Percentiles rank a stretch among this genome's conserved stretches.
Conservation (phyloP, 2,888 invertebrate species). For the Cyclophora punctaria region DNA sequence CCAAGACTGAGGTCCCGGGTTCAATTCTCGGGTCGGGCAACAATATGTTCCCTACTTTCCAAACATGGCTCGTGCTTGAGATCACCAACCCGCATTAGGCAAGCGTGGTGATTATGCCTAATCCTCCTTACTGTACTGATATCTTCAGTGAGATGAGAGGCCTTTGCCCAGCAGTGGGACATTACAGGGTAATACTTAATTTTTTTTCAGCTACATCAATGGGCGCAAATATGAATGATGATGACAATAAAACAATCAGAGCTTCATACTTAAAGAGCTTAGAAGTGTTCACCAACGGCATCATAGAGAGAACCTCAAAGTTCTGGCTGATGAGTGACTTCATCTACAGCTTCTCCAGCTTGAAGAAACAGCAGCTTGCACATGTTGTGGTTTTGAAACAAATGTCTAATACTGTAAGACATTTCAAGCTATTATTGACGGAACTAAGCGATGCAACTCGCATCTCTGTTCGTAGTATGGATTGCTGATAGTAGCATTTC, state of each 20-base stretch:
- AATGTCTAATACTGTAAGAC: constrained; percentile 4
- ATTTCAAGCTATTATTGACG: not conserved
- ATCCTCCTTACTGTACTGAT: no score
- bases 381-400: not conserved
- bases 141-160: no score
- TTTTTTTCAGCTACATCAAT: constrained; percentile 7
- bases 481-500: not conserved
- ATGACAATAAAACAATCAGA: not conserved
- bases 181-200: no score
- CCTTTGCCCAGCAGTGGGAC: no score
- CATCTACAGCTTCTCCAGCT: not conserved
- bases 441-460: not conserved
- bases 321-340: constrained; percentile 8
- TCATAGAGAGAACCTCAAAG: not conserved
- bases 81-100: no score
- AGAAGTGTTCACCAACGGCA: not conserved
- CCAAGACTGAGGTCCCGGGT: no score
- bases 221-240: constrained; percentile 1
- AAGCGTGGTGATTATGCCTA: no score
- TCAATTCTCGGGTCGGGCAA: no score
- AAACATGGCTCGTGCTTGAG: no score
- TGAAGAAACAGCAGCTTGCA: constrained; percentile 1
- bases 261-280: not conserved
- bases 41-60: no score
- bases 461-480: no score